Base-by-base conservation (phyloP, 2,113 vertebrate genomes). In the Antennarius striatus region DNA sequence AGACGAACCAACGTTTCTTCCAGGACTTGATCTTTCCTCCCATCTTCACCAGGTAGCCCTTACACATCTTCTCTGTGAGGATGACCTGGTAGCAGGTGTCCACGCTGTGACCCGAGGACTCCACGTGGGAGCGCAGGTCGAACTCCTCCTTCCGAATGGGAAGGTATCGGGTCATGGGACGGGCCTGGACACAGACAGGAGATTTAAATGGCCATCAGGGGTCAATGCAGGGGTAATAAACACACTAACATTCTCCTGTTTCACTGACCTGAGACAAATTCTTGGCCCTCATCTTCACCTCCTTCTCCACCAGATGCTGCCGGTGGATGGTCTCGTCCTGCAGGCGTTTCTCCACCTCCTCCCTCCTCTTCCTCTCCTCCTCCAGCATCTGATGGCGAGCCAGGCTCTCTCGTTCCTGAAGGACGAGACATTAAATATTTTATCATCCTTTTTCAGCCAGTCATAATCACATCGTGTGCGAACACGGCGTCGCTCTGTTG, bases 1-100 rank as follows among this genome's bases (percentile, higher is more conserved):
- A 99, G 83, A 99, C 96, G 13, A 99, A 99, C 98, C 98, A 99
- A 80, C 98, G 96, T 58, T 98, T 98, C 92, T 96, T 98, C 98
- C 98, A 99, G 0, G 98, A 99, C 72, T 98, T 99, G 81, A 99
- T 98, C 86, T 99, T 99, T 56, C 98, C 98, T 0, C 98, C 98
- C 98, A 99, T 99, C 92, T 99, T 99, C 68, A 97, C 94, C 79
- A 99, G 94, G 90, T 96, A 96, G 76, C 97, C 97, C 43, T 95
- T 96, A 76, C 98, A 99, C 94, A 98, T 96, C 91, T 98, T 99
- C 85, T 96, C 96, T 0, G 91, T 95, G 53, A 99, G 89, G 72
- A 97, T 94, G 75, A 99, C 63, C 0, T 98, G 95, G 81, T 94
- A 93, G 81, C 97, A 99, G 5, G 94, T 98, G 13, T 99, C 98